phyloP scores from a whole-genome alignment of 1,140 invertebrate genomes.

The Lordiphosa mommai region DNA sequence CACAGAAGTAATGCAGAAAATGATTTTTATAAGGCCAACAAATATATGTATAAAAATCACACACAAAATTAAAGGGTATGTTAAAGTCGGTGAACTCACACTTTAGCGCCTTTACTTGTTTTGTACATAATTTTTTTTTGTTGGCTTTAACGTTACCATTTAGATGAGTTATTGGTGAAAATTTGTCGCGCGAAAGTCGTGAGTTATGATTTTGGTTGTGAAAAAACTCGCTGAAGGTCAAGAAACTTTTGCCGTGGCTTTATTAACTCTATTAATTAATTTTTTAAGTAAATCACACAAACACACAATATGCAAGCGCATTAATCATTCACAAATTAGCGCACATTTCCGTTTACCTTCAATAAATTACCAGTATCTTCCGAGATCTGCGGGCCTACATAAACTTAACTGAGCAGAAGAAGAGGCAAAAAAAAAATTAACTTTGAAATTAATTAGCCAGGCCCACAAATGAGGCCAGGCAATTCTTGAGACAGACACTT shows the following conservation, averaged over 20 bases:
- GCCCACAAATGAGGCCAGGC: conserved; percentile 1
- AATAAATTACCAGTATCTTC: conserved; percentile 45
- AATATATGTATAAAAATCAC: too few species aligned
- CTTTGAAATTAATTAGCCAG: conserved; percentile 16
- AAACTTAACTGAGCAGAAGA: neutral
- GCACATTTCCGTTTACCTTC: conserved; percentile 74
- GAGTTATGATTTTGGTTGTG: conserved; percentile 64
- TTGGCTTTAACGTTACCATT: conserved; percentile 62
- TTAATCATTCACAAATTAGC: conserved; percentile 73
- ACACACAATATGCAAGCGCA: conserved; percentile 24
- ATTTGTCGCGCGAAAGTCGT: conserved; percentile 74
- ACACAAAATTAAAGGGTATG: too few species aligned
- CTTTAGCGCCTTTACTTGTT: neutral
- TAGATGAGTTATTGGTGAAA: conserved; percentile 75
- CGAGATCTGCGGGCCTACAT: neutral
- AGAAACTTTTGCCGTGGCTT: conserved; percentile 54
- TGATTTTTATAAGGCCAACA: too few species aligned
- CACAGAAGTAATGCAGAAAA: too few species aligned
- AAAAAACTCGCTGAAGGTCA: conserved; percentile 59
- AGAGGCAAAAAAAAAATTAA: conserved; percentile 9
- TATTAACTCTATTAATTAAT: conserved; percentile 58
- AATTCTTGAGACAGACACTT: conserved; percentile 14
- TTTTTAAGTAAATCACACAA: conserved; percentile 56
- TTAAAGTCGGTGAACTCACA: too few species aligned
- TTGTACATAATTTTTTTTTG: conserved; percentile 20